Conservation (phyloP, 2,113 vertebrate species). For the Petromus typicus region DNA sequence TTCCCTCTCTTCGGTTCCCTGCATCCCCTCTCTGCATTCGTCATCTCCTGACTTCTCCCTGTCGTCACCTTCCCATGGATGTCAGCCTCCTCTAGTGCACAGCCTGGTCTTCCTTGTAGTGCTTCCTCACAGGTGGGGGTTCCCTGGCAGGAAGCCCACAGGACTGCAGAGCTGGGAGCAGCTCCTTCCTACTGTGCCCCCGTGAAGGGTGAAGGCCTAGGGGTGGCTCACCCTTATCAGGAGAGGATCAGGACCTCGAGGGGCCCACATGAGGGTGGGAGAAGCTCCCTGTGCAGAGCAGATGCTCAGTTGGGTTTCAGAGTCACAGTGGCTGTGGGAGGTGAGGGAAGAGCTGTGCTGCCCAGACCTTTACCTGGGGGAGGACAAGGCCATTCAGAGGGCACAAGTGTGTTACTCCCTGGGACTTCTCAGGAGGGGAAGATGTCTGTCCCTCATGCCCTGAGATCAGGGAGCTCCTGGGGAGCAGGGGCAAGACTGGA, state of each 20-base stretch:
- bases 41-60: neutral
- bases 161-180: neutral
- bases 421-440: neutral
- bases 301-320: too few species aligned
- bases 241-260: neutral
- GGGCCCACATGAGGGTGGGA: too few species aligned
- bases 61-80: too few species aligned
- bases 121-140: neutral
- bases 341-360: neutral
- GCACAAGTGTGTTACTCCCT: neutral
- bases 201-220: neutral
- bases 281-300: neutral
- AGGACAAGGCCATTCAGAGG: too few species aligned
- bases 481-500: neutral
- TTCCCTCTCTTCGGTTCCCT: accelerated
- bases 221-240: neutral
- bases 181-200: neutral
- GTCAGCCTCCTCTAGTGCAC: accelerated
- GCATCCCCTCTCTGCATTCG: too few species aligned
- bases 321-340: neutral
- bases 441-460: accelerated
- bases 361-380: neutral
- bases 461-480: neutral
- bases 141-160: neutral
- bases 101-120: too few species aligned